Base-by-base conservation (phyloP, 2,113 vertebrate genomes). In the Todiramphus saurophagus region DNA sequence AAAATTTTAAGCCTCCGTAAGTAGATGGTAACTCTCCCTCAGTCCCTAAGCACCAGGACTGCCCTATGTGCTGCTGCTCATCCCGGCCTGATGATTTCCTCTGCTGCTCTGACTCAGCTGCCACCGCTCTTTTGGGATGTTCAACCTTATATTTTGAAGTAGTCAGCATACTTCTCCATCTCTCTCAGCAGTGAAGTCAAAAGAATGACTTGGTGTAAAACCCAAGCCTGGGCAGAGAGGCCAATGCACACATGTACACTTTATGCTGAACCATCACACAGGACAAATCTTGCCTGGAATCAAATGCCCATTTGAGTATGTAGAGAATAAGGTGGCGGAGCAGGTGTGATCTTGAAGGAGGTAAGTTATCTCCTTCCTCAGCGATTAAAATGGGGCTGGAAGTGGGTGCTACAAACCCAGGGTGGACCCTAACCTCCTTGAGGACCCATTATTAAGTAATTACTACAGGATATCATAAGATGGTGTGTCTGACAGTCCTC, bases 201-300 rank as follows among this genome's bases (percentile, higher is more conserved):
- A 43, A 39, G 19, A 43, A 39, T 1, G 4, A 58, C 13, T 28
- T 35, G 37, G 41, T 12, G 24, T 62, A 44, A 69, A 64, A 64
- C 59, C 3, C 46, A 66, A 3, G 1, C 2, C 16, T 33, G 51
- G 33, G 41, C 41, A 50, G 25, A 76, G 25, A 63, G 48, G 33
- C 37, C 17, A 18, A 21, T 8, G 5, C 12, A 7, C 23, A 33
- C 6, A 24, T 1, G 1, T n/a, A 16, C 0, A 2, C n/a, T 44
- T 41, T 14, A 16, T 16, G 11, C 75, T 51, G 55, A 59, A 9
- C 30, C 35, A 8, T 19, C 51, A 5, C 25, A 12, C 9, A 5
- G 30, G 48, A 20, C 16, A 46, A 51, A 35, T 35, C 44, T 43
- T 15, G 4, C 15, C 68, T 23, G 37, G 56, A 50, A 31, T 0